Evolutionary conservation across 2,113 vertebrate species (phyloP).

Genomic region (Proteles cristata): DNA sequence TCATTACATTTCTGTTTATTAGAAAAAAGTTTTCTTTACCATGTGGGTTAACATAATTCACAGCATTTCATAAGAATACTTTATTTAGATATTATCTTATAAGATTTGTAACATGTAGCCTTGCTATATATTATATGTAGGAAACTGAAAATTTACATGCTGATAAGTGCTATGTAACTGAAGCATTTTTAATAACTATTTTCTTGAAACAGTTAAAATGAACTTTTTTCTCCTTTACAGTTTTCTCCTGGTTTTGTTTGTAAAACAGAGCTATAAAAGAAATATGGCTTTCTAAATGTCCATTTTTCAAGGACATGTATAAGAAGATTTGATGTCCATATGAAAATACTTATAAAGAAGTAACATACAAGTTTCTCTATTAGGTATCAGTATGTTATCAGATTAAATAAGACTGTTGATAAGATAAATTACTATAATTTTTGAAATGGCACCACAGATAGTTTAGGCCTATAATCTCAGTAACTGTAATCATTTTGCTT

Average conservation of each 20-base stretch:
- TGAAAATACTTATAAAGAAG: not conserved
- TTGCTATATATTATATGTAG: not conserved
- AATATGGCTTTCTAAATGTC: not conserved
- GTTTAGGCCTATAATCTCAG: constrained; percentile 51
- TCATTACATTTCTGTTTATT: constrained; percentile 29
- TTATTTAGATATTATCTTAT: not conserved
- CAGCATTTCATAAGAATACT: not conserved
- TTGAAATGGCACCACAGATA: constrained; percentile 61
- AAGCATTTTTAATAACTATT: not conserved
- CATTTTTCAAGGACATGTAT: not conserved
- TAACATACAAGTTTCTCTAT: not conserved
- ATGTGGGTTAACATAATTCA: not conserved
- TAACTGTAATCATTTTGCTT: constrained; percentile 2
- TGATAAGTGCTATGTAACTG: not conserved
- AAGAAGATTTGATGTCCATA: not conserved
- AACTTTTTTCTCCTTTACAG: not conserved
- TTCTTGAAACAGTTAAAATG: constrained; percentile 50
- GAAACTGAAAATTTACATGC: not conserved
- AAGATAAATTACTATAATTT: constrained; percentile 73
- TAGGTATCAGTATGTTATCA: constrained; percentile 20
- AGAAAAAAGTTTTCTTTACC: not conserved
- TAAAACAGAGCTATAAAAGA: constrained; percentile 30
- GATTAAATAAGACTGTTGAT: constrained; percentile 62
- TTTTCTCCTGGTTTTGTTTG: not conserved
- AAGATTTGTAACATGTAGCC: not conserved